Conservation (phyloP, 2,797 vertebrate genomes). For the Pogonophryne albipinna region DNA sequence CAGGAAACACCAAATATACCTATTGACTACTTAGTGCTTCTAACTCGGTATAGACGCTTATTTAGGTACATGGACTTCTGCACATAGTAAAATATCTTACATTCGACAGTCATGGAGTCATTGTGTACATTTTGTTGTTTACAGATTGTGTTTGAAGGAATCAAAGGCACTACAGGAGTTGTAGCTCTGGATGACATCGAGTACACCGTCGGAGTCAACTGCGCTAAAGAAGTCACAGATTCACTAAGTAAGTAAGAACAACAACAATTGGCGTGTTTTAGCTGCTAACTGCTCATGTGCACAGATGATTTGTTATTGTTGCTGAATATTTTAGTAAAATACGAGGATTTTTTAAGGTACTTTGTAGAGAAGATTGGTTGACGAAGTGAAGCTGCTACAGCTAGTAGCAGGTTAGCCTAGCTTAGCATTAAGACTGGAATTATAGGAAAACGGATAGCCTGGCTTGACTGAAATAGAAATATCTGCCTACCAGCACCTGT, state of each 20-base stretch:
- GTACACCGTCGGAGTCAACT: constrained; percentile 79
- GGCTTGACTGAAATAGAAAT: neutral
- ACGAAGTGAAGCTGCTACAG: neutral
- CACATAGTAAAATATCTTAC: neutral
- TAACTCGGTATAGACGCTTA: neutral
- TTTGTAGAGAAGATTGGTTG: no score
- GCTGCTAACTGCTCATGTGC: neutral
- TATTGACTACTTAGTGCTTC: neutral
- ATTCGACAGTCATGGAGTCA: neutral
- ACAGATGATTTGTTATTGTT: neutral
- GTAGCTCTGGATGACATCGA: constrained; percentile 90
- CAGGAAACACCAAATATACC: neutral
- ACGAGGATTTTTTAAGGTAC: neutral
- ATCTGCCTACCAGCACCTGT: neutral
- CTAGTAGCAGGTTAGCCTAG: neutral
- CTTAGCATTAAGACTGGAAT: neutral
- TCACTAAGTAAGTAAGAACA: constrained; percentile 63
- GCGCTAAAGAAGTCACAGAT: constrained; percentile 68
- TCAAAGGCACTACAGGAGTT: constrained; percentile 76
- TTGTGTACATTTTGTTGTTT: neutral
- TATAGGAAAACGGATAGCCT: rapidly evolving
- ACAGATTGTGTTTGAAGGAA: constrained; percentile 90
- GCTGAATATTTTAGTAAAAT: neutral
- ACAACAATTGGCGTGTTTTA: no score
- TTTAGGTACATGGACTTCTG: neutral